These are phyloP conservation scores for Papilio glaucus DNA, from an alignment of 1,140 invertebrate genomes.

Conservation along the genomic window DNA sequence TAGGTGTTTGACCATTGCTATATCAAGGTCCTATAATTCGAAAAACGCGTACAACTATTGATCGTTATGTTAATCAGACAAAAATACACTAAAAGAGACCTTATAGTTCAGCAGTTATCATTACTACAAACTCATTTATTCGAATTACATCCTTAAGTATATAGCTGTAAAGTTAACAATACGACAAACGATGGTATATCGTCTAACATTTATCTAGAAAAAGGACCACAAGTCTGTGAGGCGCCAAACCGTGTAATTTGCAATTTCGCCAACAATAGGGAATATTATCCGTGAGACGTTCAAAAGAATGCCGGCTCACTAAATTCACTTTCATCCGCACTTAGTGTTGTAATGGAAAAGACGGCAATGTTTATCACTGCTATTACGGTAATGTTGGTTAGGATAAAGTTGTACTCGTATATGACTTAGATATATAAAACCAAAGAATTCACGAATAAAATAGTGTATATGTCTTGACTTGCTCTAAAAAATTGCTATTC, in stretches of 20 bases:
- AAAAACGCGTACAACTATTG: no score
- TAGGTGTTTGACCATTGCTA: no score
- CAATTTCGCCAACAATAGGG: conserved; percentile 51
- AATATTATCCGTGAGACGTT: conserved; percentile 45
- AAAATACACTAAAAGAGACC: no score
- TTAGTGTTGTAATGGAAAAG: background rate
- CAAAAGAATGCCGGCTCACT: conserved; percentile 25
- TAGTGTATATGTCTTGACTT: no score
- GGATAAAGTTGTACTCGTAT: no score
- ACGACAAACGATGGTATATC: background rate
- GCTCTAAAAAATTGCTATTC: no score
- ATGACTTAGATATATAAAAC: no score
- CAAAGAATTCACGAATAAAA: no score
- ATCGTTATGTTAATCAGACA: no score
- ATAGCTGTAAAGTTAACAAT: background rate
- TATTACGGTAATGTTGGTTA: no score
- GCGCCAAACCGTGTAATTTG: conserved; percentile 54
- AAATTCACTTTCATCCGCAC: conserved; percentile 43
- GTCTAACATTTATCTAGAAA: conserved; percentile 22
- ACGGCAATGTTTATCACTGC: background rate
- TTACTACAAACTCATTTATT: background rate
- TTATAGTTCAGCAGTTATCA: background rate
- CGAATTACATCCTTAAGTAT: background rate
- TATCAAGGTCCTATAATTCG: no score
- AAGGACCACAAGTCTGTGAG: background rate